Evolutionary conservation across 1,140 invertebrate genomes (phyloP), one percentile per base, ranked within the genome.

Genomic region (Leptinotarsa defecta): DNA sequence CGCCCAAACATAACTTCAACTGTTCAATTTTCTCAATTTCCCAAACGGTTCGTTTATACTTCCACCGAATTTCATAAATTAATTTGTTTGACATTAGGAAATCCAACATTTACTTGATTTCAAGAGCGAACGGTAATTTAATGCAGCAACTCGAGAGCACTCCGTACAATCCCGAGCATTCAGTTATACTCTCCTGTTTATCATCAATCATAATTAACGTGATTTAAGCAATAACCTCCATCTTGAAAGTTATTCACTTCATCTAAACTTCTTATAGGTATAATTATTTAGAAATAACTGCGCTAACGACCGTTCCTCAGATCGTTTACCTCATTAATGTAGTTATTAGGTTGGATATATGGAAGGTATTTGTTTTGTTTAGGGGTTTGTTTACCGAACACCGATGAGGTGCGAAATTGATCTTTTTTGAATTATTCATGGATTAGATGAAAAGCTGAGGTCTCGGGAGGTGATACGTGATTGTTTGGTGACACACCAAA

Each of bases 161-260:
- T 57, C n/a, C 52, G 34, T 19, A 57, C n/a, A 57, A 57, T 57
- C 6, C 52, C 3, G n/a, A 57, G 64, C 64, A 65, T 65, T 65
- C 64, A 34, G 20, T 71, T 68, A 68, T 71, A 57, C 71, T 76
- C 75, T 76, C 71, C 61, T 71, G 71, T 63, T 73, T 73, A 76
- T 73, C 75, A 76, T 76, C 75, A 70, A 76, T 76, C 75, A 76
- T 76, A 70, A 76, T 76, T 76, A 76, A 62, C 64, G 67, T 76
- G 67, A 73, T 76, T 76, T 73, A 73, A 63, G 67, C 71, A 72
- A 76, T 76, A 73, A 69, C 24, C 43, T 48, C 48, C 48, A 76
- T 20, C 67, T 61, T 48, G 20, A 73, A 71, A 73, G 63, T 76
- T 73, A 70, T 48, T 24, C 22, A 69, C 65, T 73, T 69, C 67